phyloP scores from a whole-genome alignment of 2,888 invertebrate species.

The Prosapia bicincta region DNA sequence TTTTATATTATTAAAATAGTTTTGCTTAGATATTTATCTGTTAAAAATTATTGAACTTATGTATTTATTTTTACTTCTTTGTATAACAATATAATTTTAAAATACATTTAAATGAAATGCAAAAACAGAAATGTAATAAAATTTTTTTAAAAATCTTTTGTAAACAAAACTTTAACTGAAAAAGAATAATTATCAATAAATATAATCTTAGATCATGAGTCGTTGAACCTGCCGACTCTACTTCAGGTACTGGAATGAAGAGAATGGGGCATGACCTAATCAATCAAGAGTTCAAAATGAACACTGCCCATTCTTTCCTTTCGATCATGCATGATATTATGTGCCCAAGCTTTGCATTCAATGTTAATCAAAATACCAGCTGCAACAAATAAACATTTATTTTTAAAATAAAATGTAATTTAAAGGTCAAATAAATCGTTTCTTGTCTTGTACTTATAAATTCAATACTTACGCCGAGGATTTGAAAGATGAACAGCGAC shows the following conservation, averaged over 20 bases:
- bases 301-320: constrained; percentile 49
- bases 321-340: constrained; percentile 49
- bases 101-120: no score
- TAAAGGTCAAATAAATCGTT: no score
- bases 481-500: constrained; percentile 81
- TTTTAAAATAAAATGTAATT: background rate
- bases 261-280: constrained; percentile 40
- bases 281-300: constrained; percentile 53
- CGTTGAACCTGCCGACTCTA: background rate
- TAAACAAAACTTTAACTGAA: no score
- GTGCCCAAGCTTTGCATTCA: constrained; percentile 50
- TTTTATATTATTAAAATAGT: no score
- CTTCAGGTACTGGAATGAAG: background rate
- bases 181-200: no score
- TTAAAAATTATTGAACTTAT: no score
- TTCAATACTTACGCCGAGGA: constrained; percentile 72
- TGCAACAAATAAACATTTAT: constrained; percentile 35
- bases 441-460: no score
- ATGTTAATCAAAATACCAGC: constrained; percentile 48
- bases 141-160: no score
- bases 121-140: no score
- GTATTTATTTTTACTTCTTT: no score
- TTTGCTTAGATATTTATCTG: no score
- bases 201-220: background rate
- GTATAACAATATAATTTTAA: no score